These are phyloP conservation scores for Cyaniris semiargus DNA, from an alignment of 2,888 invertebrate species.

Conservation along the genomic window DNA sequence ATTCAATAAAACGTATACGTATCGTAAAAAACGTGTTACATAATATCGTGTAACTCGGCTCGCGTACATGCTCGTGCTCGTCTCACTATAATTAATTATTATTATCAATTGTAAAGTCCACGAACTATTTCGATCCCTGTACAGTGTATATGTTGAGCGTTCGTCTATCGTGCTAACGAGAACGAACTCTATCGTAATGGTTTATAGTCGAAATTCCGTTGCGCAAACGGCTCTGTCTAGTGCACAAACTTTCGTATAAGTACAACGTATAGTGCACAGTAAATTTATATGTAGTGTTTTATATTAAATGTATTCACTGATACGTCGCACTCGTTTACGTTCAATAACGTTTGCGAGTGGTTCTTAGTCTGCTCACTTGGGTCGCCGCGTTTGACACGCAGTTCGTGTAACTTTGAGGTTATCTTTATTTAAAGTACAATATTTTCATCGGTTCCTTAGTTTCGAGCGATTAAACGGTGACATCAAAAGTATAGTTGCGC, in stretches of 20 bases:
- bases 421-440: neutral
- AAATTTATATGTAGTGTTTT: constrained; percentile 30
- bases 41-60: neutral
- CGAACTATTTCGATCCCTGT: constrained; percentile 48
- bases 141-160: constrained; percentile 62
- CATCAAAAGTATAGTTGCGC: too few relatives aligned
- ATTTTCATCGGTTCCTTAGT: neutral
- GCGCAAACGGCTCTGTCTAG: constrained; percentile 27
- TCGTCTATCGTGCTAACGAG: constrained; percentile 49
- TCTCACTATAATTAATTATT: neutral
- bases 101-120: neutral
- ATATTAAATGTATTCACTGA: constrained; percentile 31
- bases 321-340: constrained; percentile 13
- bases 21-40: neutral
- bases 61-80: neutral
- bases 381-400: neutral
- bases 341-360: constrained; percentile 19
- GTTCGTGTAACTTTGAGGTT: neutral
- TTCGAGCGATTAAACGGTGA: neutral
- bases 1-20: neutral
- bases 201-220: constrained; percentile 35
- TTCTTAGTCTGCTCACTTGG: neutral
- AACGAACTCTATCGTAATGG: constrained; percentile 34
- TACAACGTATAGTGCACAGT: constrained; percentile 28
- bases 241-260: constrained; percentile 30